Evolutionary conservation across 1,140 invertebrate species (phyloP), one percentile per base, ranked within the genome.

Genomic region (Temnothorax nylanderi): DNA sequence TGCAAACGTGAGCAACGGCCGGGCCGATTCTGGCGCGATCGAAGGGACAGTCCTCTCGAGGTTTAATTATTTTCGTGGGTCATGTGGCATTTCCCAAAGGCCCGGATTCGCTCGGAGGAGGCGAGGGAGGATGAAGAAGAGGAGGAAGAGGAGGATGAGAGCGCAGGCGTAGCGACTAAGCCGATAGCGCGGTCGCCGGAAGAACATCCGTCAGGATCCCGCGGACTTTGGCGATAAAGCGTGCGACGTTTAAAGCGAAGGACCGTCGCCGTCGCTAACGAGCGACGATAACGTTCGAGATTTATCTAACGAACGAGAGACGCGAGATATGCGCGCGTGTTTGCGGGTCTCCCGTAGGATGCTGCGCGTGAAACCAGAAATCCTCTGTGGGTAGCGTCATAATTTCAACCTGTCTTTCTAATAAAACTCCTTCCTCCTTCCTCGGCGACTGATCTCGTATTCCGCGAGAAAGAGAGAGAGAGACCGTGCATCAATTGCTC

Each of bases 151-250:
- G 41, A 44, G 8, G n/a, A 16, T 41, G 41, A 26, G 65, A 11
- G n/a, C 72, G 71, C 72, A 47, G n/a, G 74, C 74, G 75, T 64
- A 49, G 16, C 62, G 71, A 77, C 34, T 37, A 49, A 49, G 21
- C 56, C 74, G 82, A 85, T 85, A 85, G 4, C 72, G 37, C 58
- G 62, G n/a, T 26, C 64, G 13, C 82, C 82, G 82, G 82, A 85
- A 85, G 82, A 67, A 78, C 82, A 85, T 85, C 74, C 82, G 74
- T 78, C 74, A 85, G 74, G 56, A 85, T 64, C 65, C 21, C 74
- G 74, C 47, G 74, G 62, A 74, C 58, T 58, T 74, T 44, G 54
- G 18, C 41, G 80, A 84, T 84, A 84, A 84, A 84, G 41, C 69
- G 51, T 37, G 18, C 44, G 77, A 75, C 37, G 54, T 47, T 82